Conservation (phyloP, 2,113 vertebrate genomes). For the Xenopus tropicalis region DNA sequence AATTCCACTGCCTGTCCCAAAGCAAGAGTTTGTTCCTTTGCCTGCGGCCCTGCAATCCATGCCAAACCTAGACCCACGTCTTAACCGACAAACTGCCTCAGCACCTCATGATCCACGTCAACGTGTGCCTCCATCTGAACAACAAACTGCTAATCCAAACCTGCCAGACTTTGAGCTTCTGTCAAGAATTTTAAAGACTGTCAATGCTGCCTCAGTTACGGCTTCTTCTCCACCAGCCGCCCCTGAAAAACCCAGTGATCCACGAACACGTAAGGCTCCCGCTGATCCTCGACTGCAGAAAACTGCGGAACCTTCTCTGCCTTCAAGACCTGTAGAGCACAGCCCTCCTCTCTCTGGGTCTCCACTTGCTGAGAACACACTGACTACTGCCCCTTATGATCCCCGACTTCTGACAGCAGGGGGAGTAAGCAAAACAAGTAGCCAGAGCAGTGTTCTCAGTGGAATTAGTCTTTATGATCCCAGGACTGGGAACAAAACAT, state of each 20-base stretch:
- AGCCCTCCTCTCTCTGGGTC: slow-evolving; percentile 40
- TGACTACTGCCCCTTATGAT: slow-evolving; percentile 81
- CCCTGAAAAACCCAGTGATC: slow-evolving; percentile 78
- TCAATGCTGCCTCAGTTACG: slow-evolving; percentile 63
- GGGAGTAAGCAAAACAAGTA: slow-evolving; percentile 59
- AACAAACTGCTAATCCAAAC: slow-evolving; percentile 26
- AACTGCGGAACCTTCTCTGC: slow-evolving; percentile 49
- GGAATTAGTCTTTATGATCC: slow-evolving; percentile 69
- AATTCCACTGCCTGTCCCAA: slow-evolving; percentile 81
- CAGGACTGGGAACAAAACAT: slow-evolving; percentile 50
- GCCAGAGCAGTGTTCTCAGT: slow-evolving; percentile 81
- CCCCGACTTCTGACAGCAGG: slow-evolving; percentile 78
- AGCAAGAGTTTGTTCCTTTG: slow-evolving; percentile 77
- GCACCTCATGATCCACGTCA: slow-evolving; percentile 54
- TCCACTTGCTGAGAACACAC: background rate
- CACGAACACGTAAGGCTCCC: slow-evolving; percentile 71
- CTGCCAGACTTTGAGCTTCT: slow-evolving; percentile 88
- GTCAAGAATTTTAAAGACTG: slow-evolving; percentile 85
- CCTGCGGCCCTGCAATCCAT: slow-evolving; percentile 76
- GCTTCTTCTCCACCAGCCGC: slow-evolving; percentile 47
- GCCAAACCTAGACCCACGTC: slow-evolving; percentile 67
- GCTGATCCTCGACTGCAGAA: slow-evolving; percentile 80
- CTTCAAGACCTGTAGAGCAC: slow-evolving; percentile 40
- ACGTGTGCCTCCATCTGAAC: slow-evolving; percentile 27
- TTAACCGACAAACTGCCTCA: slow-evolving; percentile 61